Base-by-base conservation (phyloP, 30 jellyfish, hydroid and myxozoan genomes). In the Cassiopea andromeda region DNA sequence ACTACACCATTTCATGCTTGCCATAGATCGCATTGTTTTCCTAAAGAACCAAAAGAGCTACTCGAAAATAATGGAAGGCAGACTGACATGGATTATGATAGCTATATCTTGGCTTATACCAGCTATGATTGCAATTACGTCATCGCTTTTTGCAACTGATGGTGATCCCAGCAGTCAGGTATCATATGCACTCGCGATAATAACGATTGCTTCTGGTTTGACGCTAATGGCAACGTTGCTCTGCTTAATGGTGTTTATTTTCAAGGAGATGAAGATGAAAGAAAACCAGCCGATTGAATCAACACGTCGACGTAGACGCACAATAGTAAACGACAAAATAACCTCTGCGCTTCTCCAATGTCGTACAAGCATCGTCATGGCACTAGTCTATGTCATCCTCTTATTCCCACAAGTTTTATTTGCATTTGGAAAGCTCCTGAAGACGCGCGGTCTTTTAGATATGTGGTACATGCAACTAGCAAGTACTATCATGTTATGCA, bases 381-480 rank as follows among this genome's bases (percentile, higher is more conserved):
- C 89, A 38, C 68, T 69, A 2, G 71, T 84, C 19, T 90, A 80
- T 45, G 64, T 82, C 15, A 64, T 76, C 64, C 87, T 90, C 83
- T 44, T 83, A 85, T 80, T 90, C 66, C 97, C 97, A 46, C 97
- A 90, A 77, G 83, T 83, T 16, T 45, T 90, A 58, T 90, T 90
- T 82, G 97, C 92, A 43, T 74, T 90, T 61, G 97, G 97, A 38
- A 90, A 90, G 74, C 85, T 90, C 47, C 50, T 77, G 70, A 83
- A 80, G 17, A 74, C 97, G 84, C 77, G 92, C 84, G 91, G 92
- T 43, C 97, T 90, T 14, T 80, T 83, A 7, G 97, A 90, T 45
- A 84, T 90, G 97, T 90, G 97, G 97, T 90, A 44, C 73, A 90
- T 87, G 89, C 94, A 87, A 86, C n/a, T 87, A 75, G 73, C 94